Percentiles rank a stretch among this genome's conserved stretches.
Evolutionary conservation across 2,797 vertebrate species (phyloP).

Genomic region (Chrysocyon brachyurus): DNA sequence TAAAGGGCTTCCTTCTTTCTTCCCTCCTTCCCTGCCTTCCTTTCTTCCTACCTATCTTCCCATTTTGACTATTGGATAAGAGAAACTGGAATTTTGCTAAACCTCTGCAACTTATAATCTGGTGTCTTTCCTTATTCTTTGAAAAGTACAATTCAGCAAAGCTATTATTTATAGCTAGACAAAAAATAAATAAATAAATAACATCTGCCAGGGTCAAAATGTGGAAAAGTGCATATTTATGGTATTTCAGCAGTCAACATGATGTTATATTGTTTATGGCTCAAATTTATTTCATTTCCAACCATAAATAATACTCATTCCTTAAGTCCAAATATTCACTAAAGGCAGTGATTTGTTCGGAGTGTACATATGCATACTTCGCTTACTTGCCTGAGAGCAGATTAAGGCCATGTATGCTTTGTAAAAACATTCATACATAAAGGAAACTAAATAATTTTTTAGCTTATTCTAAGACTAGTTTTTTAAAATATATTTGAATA

Average conservation of each 20-base stretch:
- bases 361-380: neutral
- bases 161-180: neutral
- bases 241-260: neutral
- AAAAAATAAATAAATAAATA: neutral
- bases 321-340: conserved; percentile 14
- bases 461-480: conserved; percentile 2
- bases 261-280: neutral
- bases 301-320: conserved; percentile 33
- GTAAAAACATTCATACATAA: conserved; percentile 26
- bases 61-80: neutral
- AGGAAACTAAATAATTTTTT: conserved; percentile 30
- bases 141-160: conserved; percentile 53
- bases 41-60: neutral
- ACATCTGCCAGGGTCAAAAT: conserved; percentile 68
- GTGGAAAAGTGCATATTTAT: conserved; percentile 56
- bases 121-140: conserved; percentile 38
- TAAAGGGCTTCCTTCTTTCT: neutral
- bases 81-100: neutral
- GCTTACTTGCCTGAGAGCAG: conserved; percentile 16
- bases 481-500: conserved; percentile 2
- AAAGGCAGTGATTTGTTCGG: neutral
- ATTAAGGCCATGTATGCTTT: conserved; percentile 49
- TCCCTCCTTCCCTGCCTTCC: neutral
- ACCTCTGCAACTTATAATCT: neutral
- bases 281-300: conserved; percentile 36